A percentile compares a stretch with the other conserved stretches of the same genome.
phyloP scores from a whole-genome alignment of 2,113 vertebrate genomes.

The Galemys pyrenaicus region DNA sequence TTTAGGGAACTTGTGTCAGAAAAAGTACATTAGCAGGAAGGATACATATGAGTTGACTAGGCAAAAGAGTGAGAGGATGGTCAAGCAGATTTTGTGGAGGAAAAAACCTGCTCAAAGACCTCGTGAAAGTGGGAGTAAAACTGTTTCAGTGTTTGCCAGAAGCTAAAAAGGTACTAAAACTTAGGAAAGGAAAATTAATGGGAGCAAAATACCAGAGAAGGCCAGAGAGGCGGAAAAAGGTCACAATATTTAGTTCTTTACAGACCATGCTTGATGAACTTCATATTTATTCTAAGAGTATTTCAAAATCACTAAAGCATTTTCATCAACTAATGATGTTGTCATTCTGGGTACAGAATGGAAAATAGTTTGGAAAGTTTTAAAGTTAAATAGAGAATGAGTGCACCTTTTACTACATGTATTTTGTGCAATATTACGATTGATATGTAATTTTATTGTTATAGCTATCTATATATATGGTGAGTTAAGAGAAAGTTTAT shows the following conservation, averaged over 20 bases:
- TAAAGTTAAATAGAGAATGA: background rate
- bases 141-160: background rate
- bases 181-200: constrained; percentile 33
- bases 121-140: background rate
- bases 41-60: background rate
- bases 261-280: background rate
- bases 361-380: constrained; percentile 19
- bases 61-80: background rate
- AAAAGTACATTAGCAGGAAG: background rate
- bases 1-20: background rate
- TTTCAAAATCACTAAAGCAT: background rate
- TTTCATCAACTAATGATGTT: background rate
- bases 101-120: background rate
- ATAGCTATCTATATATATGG: background rate
- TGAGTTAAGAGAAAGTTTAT: background rate
- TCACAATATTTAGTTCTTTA: background rate
- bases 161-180: background rate
- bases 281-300: constrained; percentile 32
- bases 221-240: constrained; percentile 18
- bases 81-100: constrained; percentile 3
- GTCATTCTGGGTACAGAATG: background rate
- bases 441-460: background rate
- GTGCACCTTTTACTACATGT: background rate
- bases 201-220: background rate
- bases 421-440: constrained; percentile 9